phyloP scores from a whole-genome alignment of 1,140 invertebrate genomes.

The Hypsibius dujardini region DNA sequence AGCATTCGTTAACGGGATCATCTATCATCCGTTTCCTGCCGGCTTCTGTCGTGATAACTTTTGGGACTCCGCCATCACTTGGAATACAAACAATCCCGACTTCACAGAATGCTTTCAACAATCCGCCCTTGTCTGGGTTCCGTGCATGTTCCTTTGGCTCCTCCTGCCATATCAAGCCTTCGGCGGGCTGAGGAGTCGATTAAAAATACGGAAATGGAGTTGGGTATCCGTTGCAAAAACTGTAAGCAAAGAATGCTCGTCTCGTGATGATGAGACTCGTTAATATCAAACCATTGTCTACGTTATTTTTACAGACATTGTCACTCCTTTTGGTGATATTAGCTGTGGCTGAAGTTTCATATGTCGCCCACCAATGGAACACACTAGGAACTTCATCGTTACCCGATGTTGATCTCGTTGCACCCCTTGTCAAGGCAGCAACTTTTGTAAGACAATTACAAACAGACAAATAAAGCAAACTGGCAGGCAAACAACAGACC shows the following conservation, averaged over 20 bases:
- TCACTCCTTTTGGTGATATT: not conserved
- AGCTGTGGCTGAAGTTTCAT: not conserved
- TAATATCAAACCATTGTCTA: too few relatives aligned
- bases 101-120: constrained; percentile 29
- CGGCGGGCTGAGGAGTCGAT: constrained; percentile 54
- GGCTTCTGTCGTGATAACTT: not conserved
- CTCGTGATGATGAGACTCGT: too few relatives aligned
- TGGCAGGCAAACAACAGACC: too few relatives aligned
- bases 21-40: constrained; percentile 13
- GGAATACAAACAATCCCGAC: constrained; percentile 26
- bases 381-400: not conserved
- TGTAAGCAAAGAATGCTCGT: too few relatives aligned
- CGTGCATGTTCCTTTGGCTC: constrained; percentile 32
- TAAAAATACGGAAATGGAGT: constrained; percentile 59
- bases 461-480: too few relatives aligned
- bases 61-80: constrained; percentile 23
- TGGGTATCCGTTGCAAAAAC: constrained; percentile 58
- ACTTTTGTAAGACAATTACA: constrained; percentile 11
- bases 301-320: not conserved
- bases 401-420: constrained; percentile 13
- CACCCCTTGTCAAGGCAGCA: not conserved
- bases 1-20: too few relatives aligned
- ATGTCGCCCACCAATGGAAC: not conserved
- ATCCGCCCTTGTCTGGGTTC: constrained; percentile 32
- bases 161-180: constrained; percentile 46